A percentile compares a stretch with the other conserved stretches of the same genome.
These are phyloP conservation scores for Zoanthus gigantus DNA, from an alignment of 92 coral and sea anemone genomes.

Conservation along the genomic window DNA sequence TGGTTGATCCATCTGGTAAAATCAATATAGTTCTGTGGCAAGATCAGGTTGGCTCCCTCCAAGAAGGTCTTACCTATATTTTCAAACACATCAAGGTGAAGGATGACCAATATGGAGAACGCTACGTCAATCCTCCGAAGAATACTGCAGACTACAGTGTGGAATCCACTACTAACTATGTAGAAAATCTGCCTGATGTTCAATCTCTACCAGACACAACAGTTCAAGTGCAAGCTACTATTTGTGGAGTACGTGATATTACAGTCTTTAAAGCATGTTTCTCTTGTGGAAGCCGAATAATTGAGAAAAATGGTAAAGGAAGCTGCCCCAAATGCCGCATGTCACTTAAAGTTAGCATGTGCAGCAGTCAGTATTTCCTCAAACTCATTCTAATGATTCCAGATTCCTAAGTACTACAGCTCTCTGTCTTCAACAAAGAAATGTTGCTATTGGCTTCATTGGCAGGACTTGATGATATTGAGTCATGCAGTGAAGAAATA, in stretches of 20 bases:
- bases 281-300: neutral
- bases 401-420: slow-evolving; percentile 20
- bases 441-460: slow-evolving; percentile 26
- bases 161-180: slow-evolving; percentile 22
- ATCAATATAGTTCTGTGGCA: slow-evolving; percentile 44
- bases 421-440: slow-evolving; percentile 39
- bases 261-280: slow-evolving; percentile 10
- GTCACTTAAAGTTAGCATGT: neutral
- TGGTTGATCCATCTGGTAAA: slow-evolving; percentile 54
- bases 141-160: slow-evolving; percentile 23
- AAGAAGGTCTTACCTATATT: slow-evolving; percentile 37
- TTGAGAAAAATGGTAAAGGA: neutral
- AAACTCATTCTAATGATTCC: slow-evolving; percentile 5
- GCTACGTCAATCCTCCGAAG: slow-evolving; percentile 54
- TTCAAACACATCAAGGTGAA: slow-evolving; percentile 44
- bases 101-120: slow-evolving; percentile 35
- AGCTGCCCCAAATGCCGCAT: neutral
- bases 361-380: slow-evolving; percentile 5
- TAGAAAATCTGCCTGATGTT: slow-evolving; percentile 43
- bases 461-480: slow-evolving; percentile 30
- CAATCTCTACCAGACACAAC: slow-evolving; percentile 49
- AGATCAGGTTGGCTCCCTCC: slow-evolving; percentile 25
- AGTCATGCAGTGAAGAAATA: slow-evolving; percentile 37
- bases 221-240: slow-evolving; percentile 5
- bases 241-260: slow-evolving; percentile 37